Base-by-base conservation (phyloP, 2,797 vertebrate species). In the Oryzias dopingdopingensis region DNA sequence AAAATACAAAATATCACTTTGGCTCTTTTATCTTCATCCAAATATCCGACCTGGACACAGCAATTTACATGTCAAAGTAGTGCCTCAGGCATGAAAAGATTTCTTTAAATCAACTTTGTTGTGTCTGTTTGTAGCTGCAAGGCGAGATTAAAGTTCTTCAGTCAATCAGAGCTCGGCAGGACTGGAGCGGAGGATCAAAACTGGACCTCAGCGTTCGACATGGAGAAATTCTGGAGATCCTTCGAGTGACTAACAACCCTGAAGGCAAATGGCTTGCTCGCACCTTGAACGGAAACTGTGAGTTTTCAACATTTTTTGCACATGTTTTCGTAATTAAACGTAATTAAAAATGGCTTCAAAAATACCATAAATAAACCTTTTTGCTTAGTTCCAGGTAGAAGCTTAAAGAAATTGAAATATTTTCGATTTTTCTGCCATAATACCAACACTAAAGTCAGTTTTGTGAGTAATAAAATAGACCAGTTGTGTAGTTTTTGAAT, bases 181-280 rank as follows among this genome's bases (percentile, higher is more conserved):
- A 92, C 85, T 92, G 90, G 87, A 17, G 74, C 0, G 92, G 89
- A 4, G 86, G 74, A 49, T 84, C 83, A 7, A 92, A 90, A 62
- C 83, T 85, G 26, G 92, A 92, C 55, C 88, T 93, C 20, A 72
- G 48, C 0, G 82, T 93, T 3, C 65, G 37, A 2, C 84, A 89
- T 46, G 92, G 91, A 3, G 89, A 92, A 0, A 80, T 18, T 0
- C 84, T 93, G 67, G 91, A 93, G 63, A 92, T 93, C 50, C 46
- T 93, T 4, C 61, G 92, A 24, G 82, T 91, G 32, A 88, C 86
- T 40, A 75, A 91, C 42, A 93, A 91, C 67, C 92, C 92, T 0
- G 83, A 70, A 48, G 91, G 92, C 8, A 91, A 80, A 81, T 93
- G 92, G 91, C 50, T 93, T 62, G 91, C 87, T 15, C 88, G 91